Percentiles rank a stretch among this genome's conserved stretches.
These are phyloP conservation scores for Gnathonemus echidnorhynchus DNA, from an alignment of 2,113 vertebrate species.

Conservation along the genomic window DNA sequence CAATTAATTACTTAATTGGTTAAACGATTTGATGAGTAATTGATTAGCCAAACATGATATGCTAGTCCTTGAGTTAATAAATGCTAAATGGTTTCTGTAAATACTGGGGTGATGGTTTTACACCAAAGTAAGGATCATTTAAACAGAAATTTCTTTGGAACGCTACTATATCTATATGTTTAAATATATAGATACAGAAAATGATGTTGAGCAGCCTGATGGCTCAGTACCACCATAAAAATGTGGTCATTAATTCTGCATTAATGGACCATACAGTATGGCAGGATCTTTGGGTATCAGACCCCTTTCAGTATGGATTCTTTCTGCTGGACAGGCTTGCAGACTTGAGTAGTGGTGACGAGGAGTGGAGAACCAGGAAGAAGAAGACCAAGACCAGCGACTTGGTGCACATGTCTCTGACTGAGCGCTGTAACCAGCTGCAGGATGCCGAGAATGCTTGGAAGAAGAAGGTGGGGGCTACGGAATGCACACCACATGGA, in stretches of 20 bases:
- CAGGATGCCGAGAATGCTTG: constrained; percentile 59
- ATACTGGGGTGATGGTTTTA: neutral
- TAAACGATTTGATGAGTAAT: neutral
- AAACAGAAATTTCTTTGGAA: neutral
- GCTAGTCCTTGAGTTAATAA: neutral
- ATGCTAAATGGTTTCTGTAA: neutral
- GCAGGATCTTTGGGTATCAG: neutral
- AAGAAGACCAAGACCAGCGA: constrained; percentile 46
- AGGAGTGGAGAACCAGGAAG: constrained; percentile 33
- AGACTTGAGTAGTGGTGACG: constrained; percentile 40
- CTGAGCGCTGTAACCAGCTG: constrained; percentile 61
- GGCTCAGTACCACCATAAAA: neutral
- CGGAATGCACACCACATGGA: neutral
- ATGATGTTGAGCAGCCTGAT: neutral
- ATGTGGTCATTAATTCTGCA: neutral
- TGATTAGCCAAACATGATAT: neutral
- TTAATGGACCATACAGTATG: neutral
- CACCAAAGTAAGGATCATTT: neutral
- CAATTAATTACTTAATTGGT: neutral
- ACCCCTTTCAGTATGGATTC: neutral
- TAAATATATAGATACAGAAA: neutral
- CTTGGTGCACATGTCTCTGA: constrained; percentile 44
- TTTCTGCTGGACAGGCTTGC: constrained; percentile 39
- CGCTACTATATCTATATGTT: neutral
- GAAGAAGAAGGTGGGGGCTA: constrained; percentile 60